A percentile compares a stretch with the other conserved stretches of the same genome.
Evolutionary conservation across 2,888 invertebrate genomes (phyloP).

Genomic region (Priocnemis perturbator): DNA sequence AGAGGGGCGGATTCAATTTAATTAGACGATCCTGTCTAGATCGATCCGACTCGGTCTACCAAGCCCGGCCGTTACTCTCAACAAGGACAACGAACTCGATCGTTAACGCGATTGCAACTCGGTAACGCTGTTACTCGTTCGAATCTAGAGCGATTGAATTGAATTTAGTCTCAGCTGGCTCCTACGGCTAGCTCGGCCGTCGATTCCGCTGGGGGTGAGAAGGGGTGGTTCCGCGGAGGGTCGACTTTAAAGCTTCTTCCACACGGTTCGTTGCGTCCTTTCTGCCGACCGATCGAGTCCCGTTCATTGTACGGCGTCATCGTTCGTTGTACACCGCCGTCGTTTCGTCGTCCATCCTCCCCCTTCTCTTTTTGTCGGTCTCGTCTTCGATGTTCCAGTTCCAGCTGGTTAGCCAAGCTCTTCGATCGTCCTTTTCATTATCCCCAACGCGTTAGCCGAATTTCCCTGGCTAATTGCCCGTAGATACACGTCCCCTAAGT

Average conservation of each 20-base stretch:
- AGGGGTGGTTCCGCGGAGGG: background rate
- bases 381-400: slow-evolving; percentile 18
- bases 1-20: slow-evolving; percentile 43
- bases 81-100: slow-evolving; percentile 51
- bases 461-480: slow-evolving; percentile 55
- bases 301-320: slow-evolving; percentile 1
- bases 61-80: slow-evolving; percentile 46
- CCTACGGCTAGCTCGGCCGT: slow-evolving; percentile 1
- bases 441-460: slow-evolving; percentile 47
- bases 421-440: slow-evolving; percentile 39
- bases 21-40: slow-evolving; percentile 57
- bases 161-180: slow-evolving; percentile 42
- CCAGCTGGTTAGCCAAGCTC: slow-evolving; percentile 35
- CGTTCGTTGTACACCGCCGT: background rate
- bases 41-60: slow-evolving; percentile 52
- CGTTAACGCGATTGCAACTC: slow-evolving; percentile 57
- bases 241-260: background rate
- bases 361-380: slow-evolving; percentile 8
- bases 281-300: background rate
- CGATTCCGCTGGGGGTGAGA: background rate
- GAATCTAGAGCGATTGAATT: slow-evolving; percentile 53
- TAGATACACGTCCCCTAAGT: slow-evolving; percentile 37
- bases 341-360: background rate
- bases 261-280: background rate
- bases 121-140: slow-evolving; percentile 52